phyloP scores from a whole-genome alignment of 2,113 vertebrate species.

The Ailuropoda melanoleuca region DNA sequence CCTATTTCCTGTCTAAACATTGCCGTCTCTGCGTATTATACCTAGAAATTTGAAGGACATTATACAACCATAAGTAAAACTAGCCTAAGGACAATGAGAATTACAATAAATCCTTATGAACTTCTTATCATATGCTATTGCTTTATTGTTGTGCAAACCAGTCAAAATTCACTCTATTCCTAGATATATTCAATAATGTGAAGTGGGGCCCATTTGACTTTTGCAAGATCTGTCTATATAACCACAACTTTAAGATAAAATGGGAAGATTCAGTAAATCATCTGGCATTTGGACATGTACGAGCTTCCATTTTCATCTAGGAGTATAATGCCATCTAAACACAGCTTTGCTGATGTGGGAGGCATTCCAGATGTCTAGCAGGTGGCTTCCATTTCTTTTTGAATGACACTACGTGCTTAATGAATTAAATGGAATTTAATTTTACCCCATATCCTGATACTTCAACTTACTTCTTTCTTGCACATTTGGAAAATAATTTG shows the following conservation, averaged over 20 bases:
- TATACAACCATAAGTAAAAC: not conserved
- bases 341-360: not conserved
- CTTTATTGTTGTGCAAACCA: not conserved
- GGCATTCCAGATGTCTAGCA: not conserved
- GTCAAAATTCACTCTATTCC: not conserved
- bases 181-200: not conserved
- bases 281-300: not conserved
- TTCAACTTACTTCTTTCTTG: not conserved
- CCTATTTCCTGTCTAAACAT: accelerated
- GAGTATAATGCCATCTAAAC: not conserved
- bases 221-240: not conserved
- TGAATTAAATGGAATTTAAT: conserved; percentile 22
- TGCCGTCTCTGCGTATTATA: not conserved
- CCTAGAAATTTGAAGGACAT: not conserved
- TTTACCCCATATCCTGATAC: not conserved
- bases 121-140: not conserved
- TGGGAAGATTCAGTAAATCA: not conserved
- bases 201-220: not conserved
- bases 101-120: not conserved
- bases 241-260: not conserved
- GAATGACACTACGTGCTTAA: not conserved
- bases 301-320: not conserved
- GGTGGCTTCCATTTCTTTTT: not conserved
- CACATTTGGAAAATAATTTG: not conserved
- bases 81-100: not conserved